Conservation (phyloP, 2,113 vertebrate genomes). For the Lasiurus cinereus region DNA sequence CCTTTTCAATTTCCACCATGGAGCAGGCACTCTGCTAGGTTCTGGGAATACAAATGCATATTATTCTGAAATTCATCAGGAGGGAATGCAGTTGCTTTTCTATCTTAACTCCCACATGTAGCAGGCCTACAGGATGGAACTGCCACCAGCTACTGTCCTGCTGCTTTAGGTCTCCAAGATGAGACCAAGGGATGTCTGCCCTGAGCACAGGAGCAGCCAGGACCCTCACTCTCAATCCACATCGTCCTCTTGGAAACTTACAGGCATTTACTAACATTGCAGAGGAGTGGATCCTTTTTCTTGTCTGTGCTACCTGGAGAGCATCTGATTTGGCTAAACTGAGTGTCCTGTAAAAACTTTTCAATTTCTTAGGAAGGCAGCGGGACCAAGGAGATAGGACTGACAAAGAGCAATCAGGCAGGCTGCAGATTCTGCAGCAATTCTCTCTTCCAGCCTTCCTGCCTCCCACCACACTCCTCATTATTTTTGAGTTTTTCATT, state of each 20-base stretch:
- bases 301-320: slow-evolving; percentile 34
- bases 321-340: slow-evolving; percentile 34
- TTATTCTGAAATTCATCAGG: slow-evolving; percentile 23
- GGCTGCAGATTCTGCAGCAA: background rate
- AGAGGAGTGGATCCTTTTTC: background rate
- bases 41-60: background rate
- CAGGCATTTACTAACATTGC: background rate
- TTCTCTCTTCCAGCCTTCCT: background rate
- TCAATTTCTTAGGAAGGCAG: slow-evolving; percentile 22
- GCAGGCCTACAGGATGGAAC: background rate
- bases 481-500: slow-evolving; percentile 70
- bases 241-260: background rate
- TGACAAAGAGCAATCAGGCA: slow-evolving; percentile 40
- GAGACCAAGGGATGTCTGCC: slow-evolving; percentile 16
- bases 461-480: slow-evolving; percentile 12
- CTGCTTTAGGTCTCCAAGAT: background rate
- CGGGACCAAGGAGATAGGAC: slow-evolving; percentile 35
- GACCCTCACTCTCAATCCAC: background rate
- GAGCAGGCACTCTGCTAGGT: background rate
- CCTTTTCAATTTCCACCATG: background rate
- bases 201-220: background rate
- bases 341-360: background rate
- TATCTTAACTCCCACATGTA: background rate
- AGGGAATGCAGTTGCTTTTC: background rate
- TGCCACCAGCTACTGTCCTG: background rate